Conservation (phyloP, 1,140 invertebrate species). For the Heliothis subflexa region DNA sequence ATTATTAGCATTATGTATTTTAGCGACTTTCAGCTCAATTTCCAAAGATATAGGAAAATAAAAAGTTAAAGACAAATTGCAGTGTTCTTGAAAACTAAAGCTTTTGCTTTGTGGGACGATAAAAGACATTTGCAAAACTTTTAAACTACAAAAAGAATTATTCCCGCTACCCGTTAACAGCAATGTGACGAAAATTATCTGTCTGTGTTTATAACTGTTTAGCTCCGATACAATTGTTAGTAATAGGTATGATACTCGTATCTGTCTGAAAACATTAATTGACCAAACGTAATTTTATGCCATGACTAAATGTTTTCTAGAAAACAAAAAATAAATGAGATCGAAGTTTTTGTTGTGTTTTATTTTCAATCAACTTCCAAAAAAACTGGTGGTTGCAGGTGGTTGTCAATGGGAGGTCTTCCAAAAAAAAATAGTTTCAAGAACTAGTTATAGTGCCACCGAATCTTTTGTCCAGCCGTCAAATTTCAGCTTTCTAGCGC, state of each 20-base stretch:
- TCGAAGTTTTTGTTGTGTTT: background rate
- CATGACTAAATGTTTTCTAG: conserved; percentile 12
- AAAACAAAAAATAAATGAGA: conserved; percentile 27
- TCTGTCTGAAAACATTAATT: background rate
- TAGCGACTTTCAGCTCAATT: background rate
- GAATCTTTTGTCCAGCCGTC: too few relatives aligned
- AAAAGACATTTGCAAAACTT: conserved; percentile 16
- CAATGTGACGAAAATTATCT: background rate
- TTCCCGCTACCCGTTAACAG: background rate
- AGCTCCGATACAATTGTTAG: background rate
- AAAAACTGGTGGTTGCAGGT: too few relatives aligned
- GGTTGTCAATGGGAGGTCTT: too few relatives aligned
- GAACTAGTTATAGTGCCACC: too few relatives aligned
- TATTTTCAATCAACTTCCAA: background rate
- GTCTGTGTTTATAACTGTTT: background rate
- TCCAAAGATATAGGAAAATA: background rate
- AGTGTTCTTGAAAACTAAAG: background rate
- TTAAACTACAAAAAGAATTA: background rate
- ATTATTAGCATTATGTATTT: background rate
- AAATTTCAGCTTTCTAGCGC: too few relatives aligned
- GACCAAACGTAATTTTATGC: conserved; percentile 16
- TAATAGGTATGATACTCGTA: background rate
- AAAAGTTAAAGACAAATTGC: background rate
- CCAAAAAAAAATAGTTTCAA: too few relatives aligned
- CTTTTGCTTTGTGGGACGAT: background rate